phyloP scores from a whole-genome alignment of 2,888 invertebrate genomes.

The Pyrrhia umbra region DNA sequence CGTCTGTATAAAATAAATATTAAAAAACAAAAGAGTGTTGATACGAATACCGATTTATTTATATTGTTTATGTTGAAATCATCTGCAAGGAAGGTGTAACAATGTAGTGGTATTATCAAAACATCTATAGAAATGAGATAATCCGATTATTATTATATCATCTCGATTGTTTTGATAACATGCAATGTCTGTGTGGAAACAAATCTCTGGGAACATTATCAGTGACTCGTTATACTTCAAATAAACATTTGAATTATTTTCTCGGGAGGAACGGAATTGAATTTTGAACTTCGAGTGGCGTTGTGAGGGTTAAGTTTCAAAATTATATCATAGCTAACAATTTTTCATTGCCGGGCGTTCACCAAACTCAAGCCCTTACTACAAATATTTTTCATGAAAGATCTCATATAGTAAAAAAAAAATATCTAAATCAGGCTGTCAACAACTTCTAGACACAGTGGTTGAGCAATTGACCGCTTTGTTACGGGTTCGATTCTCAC shows the following conservation, averaged over 20 bases:
- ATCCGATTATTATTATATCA: constrained; percentile 39
- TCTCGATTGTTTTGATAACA: constrained; percentile 53
- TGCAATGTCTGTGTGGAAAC: constrained; percentile 26
- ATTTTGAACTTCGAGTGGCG: neutral
- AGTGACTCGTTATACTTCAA: constrained; percentile 15
- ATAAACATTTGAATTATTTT: constrained; percentile 33
- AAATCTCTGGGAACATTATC: constrained; percentile 46
- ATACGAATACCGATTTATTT: constrained; percentile 31
- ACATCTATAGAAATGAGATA: constrained; percentile 51
- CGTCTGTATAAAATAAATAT: constrained; percentile 26
- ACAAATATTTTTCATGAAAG: no score
- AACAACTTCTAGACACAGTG: no score
- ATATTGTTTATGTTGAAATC: constrained; percentile 41
- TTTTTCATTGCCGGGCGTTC: no score
- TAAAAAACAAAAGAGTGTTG: constrained; percentile 19
- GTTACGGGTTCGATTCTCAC: no score
- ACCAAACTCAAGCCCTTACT: no score
- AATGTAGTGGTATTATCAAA: constrained; percentile 54
- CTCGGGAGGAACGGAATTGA: neutral
- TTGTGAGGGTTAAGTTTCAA: constrained; percentile 8
- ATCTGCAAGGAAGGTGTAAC: constrained; percentile 14
- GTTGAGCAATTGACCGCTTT: no score
- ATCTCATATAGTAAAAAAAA: no score
- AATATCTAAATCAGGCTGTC: no score
- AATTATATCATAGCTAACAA: neutral